Evolutionary conservation across 1,140 invertebrate species (phyloP).

Genomic region (Lordiphosa mommai): DNA sequence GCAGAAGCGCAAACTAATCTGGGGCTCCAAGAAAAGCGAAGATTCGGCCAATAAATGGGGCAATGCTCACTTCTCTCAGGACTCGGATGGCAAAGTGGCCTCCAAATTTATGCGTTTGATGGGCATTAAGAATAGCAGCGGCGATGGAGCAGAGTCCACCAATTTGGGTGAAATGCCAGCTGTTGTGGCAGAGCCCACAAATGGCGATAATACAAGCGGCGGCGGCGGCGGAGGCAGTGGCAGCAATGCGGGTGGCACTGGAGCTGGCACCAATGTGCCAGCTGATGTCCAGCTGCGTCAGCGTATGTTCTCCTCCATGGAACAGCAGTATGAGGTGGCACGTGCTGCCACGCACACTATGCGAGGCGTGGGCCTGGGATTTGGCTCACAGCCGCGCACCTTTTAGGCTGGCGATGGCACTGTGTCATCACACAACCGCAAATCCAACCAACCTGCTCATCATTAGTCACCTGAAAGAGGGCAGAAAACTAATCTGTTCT

Average conservation of each 20-base stretch:
- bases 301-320: slow-evolving; percentile 94
- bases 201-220: background rate
- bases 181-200: background rate
- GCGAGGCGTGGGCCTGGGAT: slow-evolving; percentile 94
- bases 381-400: slow-evolving; percentile 79
- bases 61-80: slow-evolving; percentile 91
- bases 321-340: slow-evolving; percentile 96
- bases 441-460: background rate
- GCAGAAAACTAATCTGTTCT: background rate
- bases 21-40: slow-evolving; percentile 87
- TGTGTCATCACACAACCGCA: background rate
- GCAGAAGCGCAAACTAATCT: slow-evolving; percentile 93
- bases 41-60: slow-evolving; percentile 87
- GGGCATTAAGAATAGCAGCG: slow-evolving; percentile 86
- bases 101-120: slow-evolving; percentile 97
- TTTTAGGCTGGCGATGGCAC: slow-evolving; percentile 29
- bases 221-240: background rate
- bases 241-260: slow-evolving; percentile 10
- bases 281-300: slow-evolving; percentile 90
- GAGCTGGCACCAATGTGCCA: slow-evolving; percentile 21
- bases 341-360: slow-evolving; percentile 96
- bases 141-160: slow-evolving; percentile 19
- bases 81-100: slow-evolving; percentile 92
- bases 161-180: slow-evolving; percentile 11
- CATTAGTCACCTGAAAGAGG: background rate